These are phyloP conservation scores for Merluccius polli DNA, from an alignment of 2,797 vertebrate genomes.

Conservation along the genomic window DNA sequence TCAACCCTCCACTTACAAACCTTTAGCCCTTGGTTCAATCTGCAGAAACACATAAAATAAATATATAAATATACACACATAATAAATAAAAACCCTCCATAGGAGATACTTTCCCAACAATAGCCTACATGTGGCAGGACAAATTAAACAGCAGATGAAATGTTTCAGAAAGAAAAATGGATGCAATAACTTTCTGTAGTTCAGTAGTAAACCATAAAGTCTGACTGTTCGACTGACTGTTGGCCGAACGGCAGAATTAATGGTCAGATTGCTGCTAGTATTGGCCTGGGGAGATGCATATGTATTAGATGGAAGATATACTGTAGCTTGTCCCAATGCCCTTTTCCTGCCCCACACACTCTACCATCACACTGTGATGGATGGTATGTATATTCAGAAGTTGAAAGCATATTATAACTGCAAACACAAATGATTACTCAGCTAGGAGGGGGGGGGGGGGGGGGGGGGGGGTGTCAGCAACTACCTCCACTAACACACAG, in stretches of 20 bases:
- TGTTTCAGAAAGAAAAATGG: too few relatives aligned
- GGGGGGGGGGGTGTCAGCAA: constrained; percentile 42
- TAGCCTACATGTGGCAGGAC: too few relatives aligned
- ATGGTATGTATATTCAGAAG: constrained; percentile 68
- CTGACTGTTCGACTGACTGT: constrained; percentile 17
- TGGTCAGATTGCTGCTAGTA: constrained; percentile 58
- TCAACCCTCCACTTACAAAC: too few relatives aligned
- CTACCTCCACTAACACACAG: constrained; percentile 41
- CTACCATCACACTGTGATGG: constrained; percentile 62
- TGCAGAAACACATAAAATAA: too few relatives aligned
- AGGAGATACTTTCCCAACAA: too few relatives aligned
- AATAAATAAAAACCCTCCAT: too few relatives aligned
- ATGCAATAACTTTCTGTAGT: too few relatives aligned
- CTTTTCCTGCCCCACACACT: constrained; percentile 63
- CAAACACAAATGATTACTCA: constrained; percentile 69
- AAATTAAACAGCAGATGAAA: too few relatives aligned
- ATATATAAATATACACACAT: too few relatives aligned
- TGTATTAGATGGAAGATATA: constrained; percentile 70
- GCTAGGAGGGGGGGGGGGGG: constrained; percentile 42
- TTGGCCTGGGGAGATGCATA: constrained; percentile 66
- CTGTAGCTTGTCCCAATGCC: constrained; percentile 62
- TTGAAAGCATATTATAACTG: constrained; percentile 63
- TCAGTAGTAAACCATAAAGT: too few relatives aligned
- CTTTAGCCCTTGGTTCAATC: too few relatives aligned
- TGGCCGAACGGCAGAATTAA: constrained; percentile 56